Base-by-base conservation (phyloP, 2,113 vertebrate species). In the Hippocampus mohnikei region DNA sequence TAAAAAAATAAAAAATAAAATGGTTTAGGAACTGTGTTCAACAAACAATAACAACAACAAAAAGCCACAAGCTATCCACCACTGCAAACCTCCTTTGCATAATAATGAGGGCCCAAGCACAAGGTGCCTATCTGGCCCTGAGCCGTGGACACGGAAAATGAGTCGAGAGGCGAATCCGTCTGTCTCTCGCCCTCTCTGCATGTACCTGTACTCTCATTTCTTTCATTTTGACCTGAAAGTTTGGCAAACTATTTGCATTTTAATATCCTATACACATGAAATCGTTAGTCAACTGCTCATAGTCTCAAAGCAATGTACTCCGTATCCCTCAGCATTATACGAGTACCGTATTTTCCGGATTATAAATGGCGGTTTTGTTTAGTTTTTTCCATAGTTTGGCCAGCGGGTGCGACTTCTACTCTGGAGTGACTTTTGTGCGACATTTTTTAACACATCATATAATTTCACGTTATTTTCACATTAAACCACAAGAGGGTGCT, bases 61-160 rank as follows among this genome's bases (percentile, higher is more conserved):
- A 77, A 76, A 20, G 75, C 85, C 67, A 27, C 58, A 15, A 79
- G 82, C 70, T 0, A 1, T 73, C 73, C 72, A 82, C 72, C 66
- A 62, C 64, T 58, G 74, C 76, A 78, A 70, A 85, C 77, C 70
- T 79, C 50, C 67, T 81, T 81, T 85, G 87, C 82, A 88, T 88
- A 77, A 85, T 79, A 88, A 88, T 88, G 80, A 83, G 73, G 70
- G 29, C 53, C 67, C 66, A 55, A 69, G 70, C 70, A 71, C 70
- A 42, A 67, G 77, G 61, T 53, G 41, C 55, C 75, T 69, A 75
- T 59, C 21, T 80, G 82, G 80, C 87, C 81, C 70, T 15, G 2
- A 81, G 82, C 58, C 72, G 73, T 44, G 62, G 27, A 20, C 61
- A 65, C 15, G 42, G 56, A 67, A 25, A 61, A 66, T 44, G 37